Evolutionary conservation across 2,113 vertebrate species (phyloP).

Genomic region (Melozone crissalis): DNA sequence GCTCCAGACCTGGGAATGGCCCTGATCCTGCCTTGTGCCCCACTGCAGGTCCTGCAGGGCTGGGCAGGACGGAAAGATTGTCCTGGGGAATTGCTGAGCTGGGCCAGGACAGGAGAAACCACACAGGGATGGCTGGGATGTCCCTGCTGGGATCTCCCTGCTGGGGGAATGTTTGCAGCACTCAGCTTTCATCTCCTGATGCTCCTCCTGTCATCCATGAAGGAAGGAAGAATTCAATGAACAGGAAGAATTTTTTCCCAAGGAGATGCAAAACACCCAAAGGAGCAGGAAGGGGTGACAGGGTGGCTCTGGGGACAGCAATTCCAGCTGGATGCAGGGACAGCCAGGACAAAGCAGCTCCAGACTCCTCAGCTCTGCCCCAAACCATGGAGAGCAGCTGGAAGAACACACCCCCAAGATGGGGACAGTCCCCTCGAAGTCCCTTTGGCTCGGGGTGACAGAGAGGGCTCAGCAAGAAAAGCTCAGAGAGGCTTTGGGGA

Average conservation of each 20-base stretch:
- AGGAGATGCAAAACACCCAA: background rate
- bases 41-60: rapidly evolving
- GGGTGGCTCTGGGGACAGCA: rapidly evolving
- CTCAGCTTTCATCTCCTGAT: background rate
- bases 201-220: background rate
- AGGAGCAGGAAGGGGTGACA: background rate
- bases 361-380: background rate
- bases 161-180: background rate
- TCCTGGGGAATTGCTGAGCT: rapidly evolving
- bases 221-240: too few relatives aligned
- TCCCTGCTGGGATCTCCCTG: background rate
- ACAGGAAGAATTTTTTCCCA: background rate
- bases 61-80: rapidly evolving
- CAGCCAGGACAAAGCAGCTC: background rate
- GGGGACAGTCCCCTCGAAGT: background rate
- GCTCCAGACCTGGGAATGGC: background rate
- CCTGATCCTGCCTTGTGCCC: background rate
- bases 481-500: background rate
- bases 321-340: background rate
- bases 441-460: background rate
- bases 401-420: background rate
- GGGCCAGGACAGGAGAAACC: background rate
- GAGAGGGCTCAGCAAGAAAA: rapidly evolving
- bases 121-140: rapidly evolving
- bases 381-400: background rate